phyloP scores from a whole-genome alignment of 2,113 vertebrate genomes.

The Pelecanus crispus region DNA sequence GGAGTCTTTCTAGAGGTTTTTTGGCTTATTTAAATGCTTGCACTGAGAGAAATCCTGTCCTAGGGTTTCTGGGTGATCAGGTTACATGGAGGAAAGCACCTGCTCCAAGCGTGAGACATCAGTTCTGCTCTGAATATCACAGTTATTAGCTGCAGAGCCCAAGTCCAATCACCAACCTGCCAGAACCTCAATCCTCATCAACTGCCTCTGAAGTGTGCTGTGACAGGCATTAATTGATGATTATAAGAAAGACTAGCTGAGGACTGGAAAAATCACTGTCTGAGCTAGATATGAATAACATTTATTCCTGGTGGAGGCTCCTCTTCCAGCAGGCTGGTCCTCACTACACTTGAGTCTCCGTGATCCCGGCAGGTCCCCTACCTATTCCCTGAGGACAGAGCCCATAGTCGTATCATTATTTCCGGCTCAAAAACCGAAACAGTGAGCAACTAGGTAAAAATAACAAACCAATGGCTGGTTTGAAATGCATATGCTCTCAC shows the following conservation, averaged over 20 bases:
- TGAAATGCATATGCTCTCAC: background rate
- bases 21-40: background rate
- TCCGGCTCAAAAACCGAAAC: background rate
- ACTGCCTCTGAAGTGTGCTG: background rate
- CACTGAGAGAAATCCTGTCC: background rate
- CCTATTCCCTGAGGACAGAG: background rate
- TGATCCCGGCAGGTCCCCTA: no score
- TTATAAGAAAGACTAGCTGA: conserved; percentile 6
- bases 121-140: conserved; percentile 45
- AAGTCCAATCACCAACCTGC: background rate
- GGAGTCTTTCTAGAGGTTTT: background rate
- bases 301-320: background rate
- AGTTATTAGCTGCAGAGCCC: background rate
- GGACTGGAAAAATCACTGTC: background rate
- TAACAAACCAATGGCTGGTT: background rate
- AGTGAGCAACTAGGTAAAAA: background rate
- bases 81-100: background rate
- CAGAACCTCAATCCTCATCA: conserved; percentile 35
- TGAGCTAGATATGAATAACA: background rate
- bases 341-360: background rate
- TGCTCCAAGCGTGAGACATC: background rate
- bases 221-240: conserved; percentile 36
- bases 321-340: background rate
- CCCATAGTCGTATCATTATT: background rate
- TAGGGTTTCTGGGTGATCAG: background rate